Percentiles rank a stretch among this genome's conserved stretches.
Evolutionary conservation across 35 echinoderm and acorn worm genomes (phyloP).

Genomic region (Apostichopus californicus): DNA sequence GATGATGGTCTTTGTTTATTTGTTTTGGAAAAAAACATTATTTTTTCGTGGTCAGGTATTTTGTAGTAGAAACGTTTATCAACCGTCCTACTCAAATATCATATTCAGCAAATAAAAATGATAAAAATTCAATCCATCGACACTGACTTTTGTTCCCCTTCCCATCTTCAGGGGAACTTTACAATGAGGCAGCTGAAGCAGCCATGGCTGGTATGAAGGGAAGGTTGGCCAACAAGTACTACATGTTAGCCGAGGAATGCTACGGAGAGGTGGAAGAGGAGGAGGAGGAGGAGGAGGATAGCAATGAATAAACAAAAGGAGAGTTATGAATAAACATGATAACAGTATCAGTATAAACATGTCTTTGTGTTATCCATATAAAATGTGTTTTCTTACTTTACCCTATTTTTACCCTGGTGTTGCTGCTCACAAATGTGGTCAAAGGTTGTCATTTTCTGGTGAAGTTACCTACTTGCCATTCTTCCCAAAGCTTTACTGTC

Average conservation of each 20-base stretch:
- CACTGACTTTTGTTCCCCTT: not conserved
- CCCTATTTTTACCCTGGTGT: too few species aligned
- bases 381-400: too few species aligned
- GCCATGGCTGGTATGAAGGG: slow-evolving; percentile 95
- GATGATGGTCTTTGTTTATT: too few species aligned
- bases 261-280: slow-evolving; percentile 94
- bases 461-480: too few species aligned
- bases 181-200: slow-evolving; percentile 92
- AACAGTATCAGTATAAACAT: not conserved
- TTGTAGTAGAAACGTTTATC: not conserved
- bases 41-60: too few species aligned
- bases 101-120: too few species aligned
- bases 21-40: too few species aligned
- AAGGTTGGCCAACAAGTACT: slow-evolving; percentile 95
- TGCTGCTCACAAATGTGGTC: too few species aligned
- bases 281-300: slow-evolving; percentile 57
- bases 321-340: slow-evolving; percentile 26
- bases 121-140: not conserved
- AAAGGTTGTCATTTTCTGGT: too few species aligned
- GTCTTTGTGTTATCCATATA: too few species aligned
- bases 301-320: slow-evolving; percentile 43
- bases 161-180: slow-evolving; percentile 69
- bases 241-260: slow-evolving; percentile 97
- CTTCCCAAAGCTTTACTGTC: too few species aligned
- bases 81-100: not conserved